Evolutionary conservation across 2,113 vertebrate genomes (phyloP).

Genomic region (Pteropus alecto): DNA sequence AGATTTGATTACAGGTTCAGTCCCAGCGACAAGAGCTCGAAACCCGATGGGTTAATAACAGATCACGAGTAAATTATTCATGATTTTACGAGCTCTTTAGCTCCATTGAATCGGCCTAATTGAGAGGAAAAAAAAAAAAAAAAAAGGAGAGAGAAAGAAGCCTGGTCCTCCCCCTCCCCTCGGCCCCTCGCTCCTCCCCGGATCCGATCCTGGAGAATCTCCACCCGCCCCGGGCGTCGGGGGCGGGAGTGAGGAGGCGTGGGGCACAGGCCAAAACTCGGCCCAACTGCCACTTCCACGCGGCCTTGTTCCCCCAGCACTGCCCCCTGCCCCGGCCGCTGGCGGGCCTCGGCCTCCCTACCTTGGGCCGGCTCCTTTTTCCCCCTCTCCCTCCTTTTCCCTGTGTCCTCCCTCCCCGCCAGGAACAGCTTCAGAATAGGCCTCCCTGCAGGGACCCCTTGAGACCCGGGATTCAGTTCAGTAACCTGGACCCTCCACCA

Average conservation of each 20-base stretch:
- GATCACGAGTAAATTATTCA: slow-evolving; percentile 82
- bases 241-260: background rate
- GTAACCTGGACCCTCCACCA: background rate
- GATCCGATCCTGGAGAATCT: slow-evolving; percentile 66
- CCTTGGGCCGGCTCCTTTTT: background rate
- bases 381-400: background rate
- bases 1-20: slow-evolving; percentile 81
- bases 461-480: background rate
- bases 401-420: too few species aligned
- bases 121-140: slow-evolving; percentile 81
- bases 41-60: slow-evolving; percentile 83
- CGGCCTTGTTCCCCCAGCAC: rapidly evolving
- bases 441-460: background rate
- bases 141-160: slow-evolving; percentile 66
- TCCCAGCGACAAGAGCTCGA: slow-evolving; percentile 78
- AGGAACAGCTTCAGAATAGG: background rate
- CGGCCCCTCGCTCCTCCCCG: slow-evolving; percentile 53
- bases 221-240: background rate
- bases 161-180: slow-evolving; percentile 55
- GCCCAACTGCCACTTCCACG: background rate
- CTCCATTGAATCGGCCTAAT: slow-evolving; percentile 83
- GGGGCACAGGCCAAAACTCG: background rate
- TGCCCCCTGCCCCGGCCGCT: background rate
- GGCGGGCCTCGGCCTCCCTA: background rate
- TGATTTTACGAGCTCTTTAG: slow-evolving; percentile 83